Base-by-base conservation (phyloP, 2,113 vertebrate species). In the Gymnogyps californianus region DNA sequence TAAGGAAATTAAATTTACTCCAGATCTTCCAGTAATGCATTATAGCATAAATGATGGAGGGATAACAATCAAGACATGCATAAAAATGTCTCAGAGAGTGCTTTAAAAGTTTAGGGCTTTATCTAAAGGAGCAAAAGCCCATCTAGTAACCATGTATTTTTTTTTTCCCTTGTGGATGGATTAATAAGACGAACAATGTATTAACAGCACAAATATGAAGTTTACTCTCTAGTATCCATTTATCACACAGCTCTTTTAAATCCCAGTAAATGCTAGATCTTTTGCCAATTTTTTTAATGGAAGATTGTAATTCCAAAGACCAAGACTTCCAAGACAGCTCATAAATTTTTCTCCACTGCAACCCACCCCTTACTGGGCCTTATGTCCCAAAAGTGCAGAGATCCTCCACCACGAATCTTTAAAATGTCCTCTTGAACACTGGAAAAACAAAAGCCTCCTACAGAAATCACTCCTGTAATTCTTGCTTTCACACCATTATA, bases 1-100 rank as follows among this genome's bases (percentile, higher is more conserved):
- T 95, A 95, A 93, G 95, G 96, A 97, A 97, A 97, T 98, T 96
- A 96, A 96, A 96, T 98, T 93, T 93, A 95, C 67, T 91, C 85
- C 92, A 90, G 79, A 94, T 89, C 87, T 96, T 88, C 93, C 86
- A 97, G 88, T 91, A 97, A 96, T 81, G 78, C 64, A 87, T 96
- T 93, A 79, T 49, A 96, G 83, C 75, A 90, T 78, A 92, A 97
- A 96, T 83, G 93, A 97, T 93, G 64, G 90, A 92, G 86, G 81
- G 85, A 93, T 87, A 96, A 95, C 61, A 70, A 96, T 93, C 94
- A 94, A 94, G 74, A 87, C 61, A 79, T 69, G 65, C 91, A 93
- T 90, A 95, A 95, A 95, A 91, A 82, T 70, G 70, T 79, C 92
- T 93, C 70, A 70, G 87, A 90, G 54, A 94, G 31, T 6, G 24